Evolutionary conservation across 2,888 invertebrate genomes (phyloP), one percentile per base, ranked within the genome.

Genomic region (Dendrolimus houi): DNA sequence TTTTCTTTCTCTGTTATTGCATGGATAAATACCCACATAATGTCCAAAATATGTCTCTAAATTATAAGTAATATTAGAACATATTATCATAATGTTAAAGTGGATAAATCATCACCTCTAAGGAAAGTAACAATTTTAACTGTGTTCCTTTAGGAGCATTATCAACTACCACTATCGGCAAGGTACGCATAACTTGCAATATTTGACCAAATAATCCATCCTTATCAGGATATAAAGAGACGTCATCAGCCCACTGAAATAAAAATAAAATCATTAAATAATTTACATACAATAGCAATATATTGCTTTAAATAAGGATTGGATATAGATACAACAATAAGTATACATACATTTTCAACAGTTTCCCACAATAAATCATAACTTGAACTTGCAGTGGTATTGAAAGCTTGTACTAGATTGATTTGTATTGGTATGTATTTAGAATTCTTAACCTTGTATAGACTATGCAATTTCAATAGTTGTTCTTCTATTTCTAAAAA

Each of bases 71-170:
- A 29, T 29, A 29, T 29, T 3, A 29, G 29, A 29, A 3, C 29
- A 29, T 29, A 29, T 29, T 29, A 29, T 29, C 29, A 29, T 3
- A 29, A 29, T 29, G 29, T 29, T 29, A 29, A 29, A 29, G 3
- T 29, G 29, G 6, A 0, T 29, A 29, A 29, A 29, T 29, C 29
- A 6, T 88, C 72, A 95, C 95, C 81, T 95, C 92, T 64, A 98
- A 85, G 12, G 94, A 92, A 53, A 98, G 81, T 67, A 96, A 86
- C 57, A 98, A 85, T 85, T 99, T 99, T 56, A 99, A 89, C 80
- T 99, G 98, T 47, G 98, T 98, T 59, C 98, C 98, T 75, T 94
- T 93, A 40, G 93, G 92, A 62, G 96, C 95, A 82, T 96, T 94
- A 78, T 96, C 96, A 9, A 96, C 97, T 60, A 93, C 87, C 12